These are phyloP conservation scores for Epinephelus awoara DNA, from an alignment of 2,797 vertebrate genomes.

Conservation along the genomic window DNA sequence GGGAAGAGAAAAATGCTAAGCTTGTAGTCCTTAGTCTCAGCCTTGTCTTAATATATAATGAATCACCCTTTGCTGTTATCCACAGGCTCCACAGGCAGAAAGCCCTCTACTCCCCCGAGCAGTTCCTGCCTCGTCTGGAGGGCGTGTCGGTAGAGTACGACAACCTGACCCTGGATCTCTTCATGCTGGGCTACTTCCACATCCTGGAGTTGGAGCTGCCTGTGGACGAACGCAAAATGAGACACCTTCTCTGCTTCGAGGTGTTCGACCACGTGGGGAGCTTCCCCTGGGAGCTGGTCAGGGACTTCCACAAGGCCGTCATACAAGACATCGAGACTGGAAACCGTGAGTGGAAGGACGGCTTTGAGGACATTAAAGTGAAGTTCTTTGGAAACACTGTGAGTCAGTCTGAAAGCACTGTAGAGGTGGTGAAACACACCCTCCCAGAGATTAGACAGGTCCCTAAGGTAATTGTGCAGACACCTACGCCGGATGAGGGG, in stretches of 20 bases:
- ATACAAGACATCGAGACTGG: slow-evolving; percentile 92
- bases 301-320: slow-evolving; percentile 94
- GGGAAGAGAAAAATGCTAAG: too few species aligned
- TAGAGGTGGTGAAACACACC: slow-evolving; percentile 59
- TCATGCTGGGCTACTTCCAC: slow-evolving; percentile 99
- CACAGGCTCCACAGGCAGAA: slow-evolving; percentile 83
- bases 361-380: slow-evolving; percentile 95
- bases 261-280: slow-evolving; percentile 95
- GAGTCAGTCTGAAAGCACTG: slow-evolving; percentile 19
- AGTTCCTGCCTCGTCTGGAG: slow-evolving; percentile 90
- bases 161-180: slow-evolving; percentile 93
- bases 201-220: slow-evolving; percentile 94
- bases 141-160: slow-evolving; percentile 88
- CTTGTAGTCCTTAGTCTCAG: background rate
- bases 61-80: slow-evolving; percentile 24
- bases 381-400: slow-evolving; percentile 88
- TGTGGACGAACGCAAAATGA: slow-evolving; percentile 91
- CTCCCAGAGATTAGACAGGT: slow-evolving; percentile 75
- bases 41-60: background rate
- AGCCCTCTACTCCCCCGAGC: slow-evolving; percentile 91
- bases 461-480: slow-evolving; percentile 80
- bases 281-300: slow-evolving; percentile 92
- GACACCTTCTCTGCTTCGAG: slow-evolving; percentile 97
- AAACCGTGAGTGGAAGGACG: slow-evolving; percentile 91
- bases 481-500: slow-evolving; percentile 80